Conservation (phyloP, 1,140 invertebrate genomes). For the Drosophila quadrilineata region DNA sequence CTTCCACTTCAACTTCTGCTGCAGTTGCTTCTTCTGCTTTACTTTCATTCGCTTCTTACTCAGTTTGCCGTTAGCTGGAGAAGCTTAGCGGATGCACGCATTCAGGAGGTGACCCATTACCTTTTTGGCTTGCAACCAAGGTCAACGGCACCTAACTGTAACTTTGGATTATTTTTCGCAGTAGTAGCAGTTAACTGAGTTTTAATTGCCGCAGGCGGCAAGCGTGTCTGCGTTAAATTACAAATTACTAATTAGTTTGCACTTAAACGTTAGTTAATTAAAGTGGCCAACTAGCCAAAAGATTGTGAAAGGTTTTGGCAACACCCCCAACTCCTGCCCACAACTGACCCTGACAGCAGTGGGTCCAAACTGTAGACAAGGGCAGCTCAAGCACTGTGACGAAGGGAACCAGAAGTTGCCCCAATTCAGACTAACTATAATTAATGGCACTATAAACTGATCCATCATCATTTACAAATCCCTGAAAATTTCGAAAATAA, state of each 20-base stretch:
- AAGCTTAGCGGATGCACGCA: slow-evolving; percentile 44
- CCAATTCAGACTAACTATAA: slow-evolving; percentile 30
- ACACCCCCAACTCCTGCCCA: slow-evolving; percentile 21
- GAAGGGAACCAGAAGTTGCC: slow-evolving; percentile 34
- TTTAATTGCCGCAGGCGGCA: slow-evolving; percentile 57
- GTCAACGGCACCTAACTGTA: slow-evolving; percentile 71
- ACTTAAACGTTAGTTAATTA: slow-evolving; percentile 44
- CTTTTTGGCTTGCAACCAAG: slow-evolving; percentile 53
- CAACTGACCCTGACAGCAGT: slow-evolving; percentile 46
- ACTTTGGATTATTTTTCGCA: no score
- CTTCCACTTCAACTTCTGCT: slow-evolving; percentile 19
- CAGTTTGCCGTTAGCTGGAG: slow-evolving; percentile 44
- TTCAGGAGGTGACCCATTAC: slow-evolving; percentile 48
- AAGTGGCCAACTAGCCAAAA: not conserved
- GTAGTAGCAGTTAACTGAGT: slow-evolving; percentile 21
- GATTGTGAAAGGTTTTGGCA: slow-evolving; percentile 67
- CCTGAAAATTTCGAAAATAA: not conserved
- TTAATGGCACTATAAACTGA: not conserved
- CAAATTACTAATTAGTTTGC: slow-evolving; percentile 71
- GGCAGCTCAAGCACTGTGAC: slow-evolving; percentile 56
- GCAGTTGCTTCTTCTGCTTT: slow-evolving; percentile 49
- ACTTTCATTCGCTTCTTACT: slow-evolving; percentile 73
- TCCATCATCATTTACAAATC: no score
- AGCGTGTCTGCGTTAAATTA: slow-evolving; percentile 68
- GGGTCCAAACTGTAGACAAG: slow-evolving; percentile 29